These are phyloP conservation scores for Labia minor DNA, from an alignment of 2,888 invertebrate genomes.

Conservation along the genomic window DNA sequence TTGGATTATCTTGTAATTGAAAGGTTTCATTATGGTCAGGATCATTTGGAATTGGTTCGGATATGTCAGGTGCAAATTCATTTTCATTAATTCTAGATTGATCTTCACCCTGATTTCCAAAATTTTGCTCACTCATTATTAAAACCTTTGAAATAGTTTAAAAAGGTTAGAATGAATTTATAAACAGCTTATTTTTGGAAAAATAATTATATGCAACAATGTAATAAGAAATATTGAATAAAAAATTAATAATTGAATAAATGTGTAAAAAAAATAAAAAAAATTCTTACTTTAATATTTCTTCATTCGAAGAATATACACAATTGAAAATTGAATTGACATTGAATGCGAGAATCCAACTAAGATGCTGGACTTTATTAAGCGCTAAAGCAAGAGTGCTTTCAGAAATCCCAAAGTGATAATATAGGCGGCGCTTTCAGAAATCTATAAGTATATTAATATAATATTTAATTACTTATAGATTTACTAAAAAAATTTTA, in stretches of 20 bases:
- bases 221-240: background rate
- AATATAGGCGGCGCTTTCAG: no score
- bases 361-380: no score
- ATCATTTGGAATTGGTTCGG: background rate
- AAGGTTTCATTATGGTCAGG: no score
- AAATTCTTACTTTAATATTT: conserved; percentile 2
- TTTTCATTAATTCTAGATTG: background rate
- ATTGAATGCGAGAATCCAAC: no score
- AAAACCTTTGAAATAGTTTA: background rate
- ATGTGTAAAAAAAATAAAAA: background rate
- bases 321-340: no score
- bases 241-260: background rate
- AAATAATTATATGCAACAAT: background rate
- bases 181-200: background rate
- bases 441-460: no score
- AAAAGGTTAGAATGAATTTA: background rate
- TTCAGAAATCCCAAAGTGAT: no score
- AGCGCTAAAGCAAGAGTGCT: no score
- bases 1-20: background rate
- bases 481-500: no score
- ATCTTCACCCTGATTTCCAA: background rate
- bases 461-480: no score
- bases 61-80: background rate
- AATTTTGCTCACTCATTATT: conserved; percentile 13
- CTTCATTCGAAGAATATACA: conserved; percentile 5